Percentiles rank a stretch among this genome's conserved stretches.
phyloP scores from a whole-genome alignment of 2,888 invertebrate species.

The Dryomyza anilis region DNA sequence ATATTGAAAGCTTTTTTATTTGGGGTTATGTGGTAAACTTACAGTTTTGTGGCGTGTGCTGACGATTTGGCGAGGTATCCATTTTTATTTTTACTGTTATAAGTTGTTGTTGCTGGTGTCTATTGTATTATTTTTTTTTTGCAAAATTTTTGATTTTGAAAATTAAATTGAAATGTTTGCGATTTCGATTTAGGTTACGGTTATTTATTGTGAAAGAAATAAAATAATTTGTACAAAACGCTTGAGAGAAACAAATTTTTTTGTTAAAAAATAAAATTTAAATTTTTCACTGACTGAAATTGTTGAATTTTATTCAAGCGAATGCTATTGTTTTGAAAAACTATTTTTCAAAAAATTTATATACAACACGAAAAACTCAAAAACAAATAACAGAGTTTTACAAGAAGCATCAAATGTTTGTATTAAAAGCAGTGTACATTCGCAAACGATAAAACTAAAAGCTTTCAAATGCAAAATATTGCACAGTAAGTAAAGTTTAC shows the following conservation, averaged over 20 bases:
- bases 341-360: neutral
- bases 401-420: too few relatives aligned
- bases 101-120: neutral
- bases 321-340: constrained; percentile 21
- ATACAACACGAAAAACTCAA: too few relatives aligned
- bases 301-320: constrained; percentile 31
- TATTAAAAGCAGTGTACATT: too few relatives aligned
- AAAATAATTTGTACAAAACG: constrained; percentile 27
- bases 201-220: constrained; percentile 16
- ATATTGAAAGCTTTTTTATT: neutral
- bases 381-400: too few relatives aligned
- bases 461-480: neutral
- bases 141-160: constrained; percentile 4
- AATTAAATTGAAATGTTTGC: constrained; percentile 22
- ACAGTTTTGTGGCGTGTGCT: too few relatives aligned
- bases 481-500: neutral
- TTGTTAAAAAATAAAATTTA: constrained; percentile 31
- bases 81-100: constrained; percentile 4
- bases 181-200: constrained; percentile 30
- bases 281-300: constrained; percentile 29
- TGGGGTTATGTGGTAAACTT: too few relatives aligned
- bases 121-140: constrained; percentile 1
- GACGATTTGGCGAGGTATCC: constrained; percentile 20
- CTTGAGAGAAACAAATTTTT: constrained; percentile 29
- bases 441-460: neutral